These are phyloP conservation scores for Parnassius mnemosyne DNA, from an alignment of 2,888 invertebrate genomes.

Conservation along the genomic window DNA sequence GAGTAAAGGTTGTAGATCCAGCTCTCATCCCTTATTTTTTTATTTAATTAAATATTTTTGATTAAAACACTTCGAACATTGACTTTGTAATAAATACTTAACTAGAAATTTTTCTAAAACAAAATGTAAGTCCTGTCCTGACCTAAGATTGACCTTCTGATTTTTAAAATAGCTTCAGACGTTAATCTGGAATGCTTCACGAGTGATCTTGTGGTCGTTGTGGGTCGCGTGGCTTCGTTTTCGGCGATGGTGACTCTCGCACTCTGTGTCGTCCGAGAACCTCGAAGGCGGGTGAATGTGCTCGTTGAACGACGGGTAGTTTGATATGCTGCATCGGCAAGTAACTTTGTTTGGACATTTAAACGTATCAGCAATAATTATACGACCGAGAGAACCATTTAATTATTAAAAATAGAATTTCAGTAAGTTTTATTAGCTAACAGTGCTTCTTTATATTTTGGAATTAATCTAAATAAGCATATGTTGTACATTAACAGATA, in stretches of 20 bases:
- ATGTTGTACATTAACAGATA: too few species aligned
- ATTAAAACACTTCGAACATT: not conserved
- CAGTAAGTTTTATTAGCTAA: too few species aligned
- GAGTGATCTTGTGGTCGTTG: conserved; percentile 76
- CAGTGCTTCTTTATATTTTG: too few species aligned
- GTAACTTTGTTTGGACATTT: conserved; percentile 35
- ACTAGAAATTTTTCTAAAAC: not conserved
- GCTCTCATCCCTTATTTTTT: too few species aligned
- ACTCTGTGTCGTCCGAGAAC: conserved; percentile 89
- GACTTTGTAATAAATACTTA: not conserved
- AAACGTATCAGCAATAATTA: conserved; percentile 26
- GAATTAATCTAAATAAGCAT: too few species aligned
- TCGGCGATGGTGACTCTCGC: conserved; percentile 75
- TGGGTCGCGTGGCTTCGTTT: conserved; percentile 51
- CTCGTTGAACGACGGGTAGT: conserved; percentile 89
- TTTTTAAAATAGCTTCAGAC: conserved; percentile 65
- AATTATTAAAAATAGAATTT: not conserved
- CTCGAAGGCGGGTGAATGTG: conserved; percentile 92
- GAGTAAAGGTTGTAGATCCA: too few species aligned
- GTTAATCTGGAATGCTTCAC: conserved; percentile 90
- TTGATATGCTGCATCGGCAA: conserved; percentile 83
- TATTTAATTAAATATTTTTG: too few species aligned
- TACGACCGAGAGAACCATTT: not conserved
- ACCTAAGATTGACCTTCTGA: not conserved
- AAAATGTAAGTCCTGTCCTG: too few species aligned